Percentiles rank a stretch among this genome's conserved stretches.
These are phyloP conservation scores for Drosophila elegans DNA, from an alignment of 1,140 invertebrate species.

Conservation along the genomic window DNA sequence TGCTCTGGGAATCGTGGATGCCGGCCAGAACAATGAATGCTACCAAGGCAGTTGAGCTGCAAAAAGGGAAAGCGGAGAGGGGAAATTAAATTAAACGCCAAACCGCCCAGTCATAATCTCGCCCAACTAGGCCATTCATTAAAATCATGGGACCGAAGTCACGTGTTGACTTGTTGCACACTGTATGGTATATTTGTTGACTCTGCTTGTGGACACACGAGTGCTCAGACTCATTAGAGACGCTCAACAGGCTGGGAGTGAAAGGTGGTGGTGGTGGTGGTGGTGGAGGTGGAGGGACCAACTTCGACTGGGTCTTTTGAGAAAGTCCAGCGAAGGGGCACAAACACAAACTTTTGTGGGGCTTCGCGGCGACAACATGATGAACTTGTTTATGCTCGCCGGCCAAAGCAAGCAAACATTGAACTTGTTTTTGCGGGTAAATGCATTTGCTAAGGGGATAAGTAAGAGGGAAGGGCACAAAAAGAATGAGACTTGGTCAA, in stretches of 20 bases:
- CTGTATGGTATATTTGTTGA: conserved; percentile 64
- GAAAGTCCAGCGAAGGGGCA: conserved; percentile 64
- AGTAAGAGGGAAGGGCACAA: not conserved
- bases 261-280: conserved; percentile 10
- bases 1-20: conserved; percentile 70
- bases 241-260: conserved; percentile 40
- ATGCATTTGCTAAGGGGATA: not conserved
- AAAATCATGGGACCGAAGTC: conserved; percentile 49
- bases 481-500: conserved; percentile 66
- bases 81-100: conserved; percentile 50
- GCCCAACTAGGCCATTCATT: conserved; percentile 49
- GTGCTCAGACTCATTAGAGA: conserved; percentile 55
- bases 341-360: conserved; percentile 74
- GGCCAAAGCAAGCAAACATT: conserved; percentile 76
- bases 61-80: conserved; percentile 55
- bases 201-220: conserved; percentile 56
- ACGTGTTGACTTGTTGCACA: conserved; percentile 78
- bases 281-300: conserved; percentile 1
- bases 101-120: conserved; percentile 2
- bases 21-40: conserved; percentile 74
- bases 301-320: conserved; percentile 64
- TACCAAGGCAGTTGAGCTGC: conserved; percentile 83
- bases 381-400: conserved; percentile 70
- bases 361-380: conserved; percentile 59
- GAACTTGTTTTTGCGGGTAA: conserved; percentile 70